phyloP scores from a whole-genome alignment of 2,797 vertebrate genomes.

The Pogonophryne albipinna region DNA sequence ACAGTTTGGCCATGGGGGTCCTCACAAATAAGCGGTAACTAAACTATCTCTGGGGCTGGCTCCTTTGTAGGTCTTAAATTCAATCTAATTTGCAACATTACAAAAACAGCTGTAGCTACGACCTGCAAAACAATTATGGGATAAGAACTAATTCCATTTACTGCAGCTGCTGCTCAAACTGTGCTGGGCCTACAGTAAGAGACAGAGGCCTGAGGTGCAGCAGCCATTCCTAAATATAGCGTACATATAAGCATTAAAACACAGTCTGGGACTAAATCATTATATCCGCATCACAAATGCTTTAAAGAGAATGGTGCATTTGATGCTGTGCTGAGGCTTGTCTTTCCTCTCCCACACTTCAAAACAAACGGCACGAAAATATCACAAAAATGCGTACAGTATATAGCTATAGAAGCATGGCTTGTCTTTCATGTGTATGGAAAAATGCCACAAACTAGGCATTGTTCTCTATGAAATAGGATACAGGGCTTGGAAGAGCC shows the following conservation, averaged over 20 bases:
- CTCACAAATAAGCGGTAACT: slow-evolving; percentile 13
- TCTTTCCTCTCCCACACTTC: slow-evolving; percentile 68
- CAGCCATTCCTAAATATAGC: slow-evolving; percentile 41
- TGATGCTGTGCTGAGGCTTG: slow-evolving; percentile 64
- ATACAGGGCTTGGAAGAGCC: slow-evolving; percentile 67
- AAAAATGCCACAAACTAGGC: slow-evolving; percentile 78
- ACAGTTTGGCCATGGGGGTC: slow-evolving; percentile 35
- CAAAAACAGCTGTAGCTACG: slow-evolving; percentile 12
- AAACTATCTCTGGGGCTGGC: slow-evolving; percentile 26
- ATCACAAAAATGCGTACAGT: slow-evolving; percentile 70
- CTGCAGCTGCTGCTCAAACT: slow-evolving; percentile 23
- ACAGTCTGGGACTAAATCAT: slow-evolving; percentile 57
- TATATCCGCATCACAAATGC: slow-evolving; percentile 61
- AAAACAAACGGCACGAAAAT: slow-evolving; percentile 73
- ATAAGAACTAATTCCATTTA: slow-evolving; percentile 6
- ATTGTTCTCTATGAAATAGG: slow-evolving; percentile 82
- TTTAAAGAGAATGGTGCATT: slow-evolving; percentile 55
- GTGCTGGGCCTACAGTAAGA: not conserved
- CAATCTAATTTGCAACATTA: slow-evolving; percentile 31
- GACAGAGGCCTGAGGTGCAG: slow-evolving; percentile 26
- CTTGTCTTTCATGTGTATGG: slow-evolving; percentile 77
- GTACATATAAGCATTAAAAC: slow-evolving; percentile 49
- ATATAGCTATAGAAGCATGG: slow-evolving; percentile 62
- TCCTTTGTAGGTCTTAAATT: slow-evolving; percentile 26
- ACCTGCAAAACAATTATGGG: slow-evolving; percentile 22